Evolutionary conservation across 2,888 invertebrate genomes (phyloP).

Genomic region (Pristionchus exspectatus): DNA sequence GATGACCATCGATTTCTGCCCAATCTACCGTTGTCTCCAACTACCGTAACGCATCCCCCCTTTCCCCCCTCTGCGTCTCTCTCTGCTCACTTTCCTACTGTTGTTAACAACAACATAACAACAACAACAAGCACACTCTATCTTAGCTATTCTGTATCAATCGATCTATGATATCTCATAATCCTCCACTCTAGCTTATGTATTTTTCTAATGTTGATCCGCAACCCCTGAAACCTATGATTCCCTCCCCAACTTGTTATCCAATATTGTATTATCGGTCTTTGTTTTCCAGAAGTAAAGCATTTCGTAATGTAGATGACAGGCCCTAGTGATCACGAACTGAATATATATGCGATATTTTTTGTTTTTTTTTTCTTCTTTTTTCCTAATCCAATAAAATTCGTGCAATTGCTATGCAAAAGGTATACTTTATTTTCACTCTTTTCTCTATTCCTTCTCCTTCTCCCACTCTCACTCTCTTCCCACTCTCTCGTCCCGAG

Average conservation of each 20-base stretch:
- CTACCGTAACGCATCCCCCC: neutral
- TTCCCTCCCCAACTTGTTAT: constrained; percentile 9
- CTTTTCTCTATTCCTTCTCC: neutral
- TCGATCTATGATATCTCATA: neutral
- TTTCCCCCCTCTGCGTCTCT: neutral
- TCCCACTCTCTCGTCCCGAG: neutral
- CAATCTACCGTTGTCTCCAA: neutral
- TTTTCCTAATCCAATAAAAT: no score
- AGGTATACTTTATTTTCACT: neutral
- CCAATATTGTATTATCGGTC: neutral
- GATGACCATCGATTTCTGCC: neutral
- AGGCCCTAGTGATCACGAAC: no score
- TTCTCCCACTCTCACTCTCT: neutral
- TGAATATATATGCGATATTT: no score
- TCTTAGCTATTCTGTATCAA: neutral
- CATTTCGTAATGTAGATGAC: neutral
- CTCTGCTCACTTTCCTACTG: neutral
- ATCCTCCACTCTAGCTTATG: neutral
- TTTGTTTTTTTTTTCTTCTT: no score
- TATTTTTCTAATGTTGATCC: constrained; percentile 1
- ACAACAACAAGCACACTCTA: neutral
- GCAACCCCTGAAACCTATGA: neutral
- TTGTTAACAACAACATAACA: neutral
- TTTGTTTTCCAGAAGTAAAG: constrained; percentile 34
- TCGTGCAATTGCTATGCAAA: no score